A percentile compares a stretch with the other conserved stretches of the same genome.
These are phyloP conservation scores for Latheticus oryzae DNA, from an alignment of 2,888 invertebrate species.

Conservation along the genomic window DNA sequence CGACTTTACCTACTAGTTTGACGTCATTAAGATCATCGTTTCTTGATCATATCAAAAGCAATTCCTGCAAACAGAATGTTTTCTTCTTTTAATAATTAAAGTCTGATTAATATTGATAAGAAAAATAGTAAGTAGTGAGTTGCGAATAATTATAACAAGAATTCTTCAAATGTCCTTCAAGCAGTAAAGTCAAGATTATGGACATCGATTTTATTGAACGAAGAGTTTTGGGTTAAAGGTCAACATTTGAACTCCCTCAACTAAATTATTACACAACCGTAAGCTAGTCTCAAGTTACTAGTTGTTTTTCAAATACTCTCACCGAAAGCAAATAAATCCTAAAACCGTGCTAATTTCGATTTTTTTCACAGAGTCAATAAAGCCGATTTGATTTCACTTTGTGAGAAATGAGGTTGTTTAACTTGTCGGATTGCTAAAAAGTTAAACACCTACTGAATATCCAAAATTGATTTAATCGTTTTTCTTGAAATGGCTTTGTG, in stretches of 20 bases:
- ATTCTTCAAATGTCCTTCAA: slow-evolving; percentile 20
- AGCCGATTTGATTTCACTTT: too few species aligned
- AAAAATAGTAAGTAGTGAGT: slow-evolving; percentile 9
- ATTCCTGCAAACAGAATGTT: too few species aligned
- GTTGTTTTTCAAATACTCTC: too few species aligned
- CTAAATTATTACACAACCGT: slow-evolving; percentile 42
- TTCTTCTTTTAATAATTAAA: slow-evolving; percentile 11
- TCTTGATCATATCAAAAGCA: slow-evolving; percentile 4
- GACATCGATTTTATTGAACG: slow-evolving; percentile 29
- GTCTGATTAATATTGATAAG: slow-evolving; percentile 25
- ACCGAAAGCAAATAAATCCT: too few species aligned
- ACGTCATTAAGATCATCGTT: slow-evolving; percentile 28
- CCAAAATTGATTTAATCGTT: slow-evolving; percentile 21
- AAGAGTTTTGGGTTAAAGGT: slow-evolving; percentile 32
- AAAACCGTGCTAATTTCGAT: slow-evolving; percentile 15
- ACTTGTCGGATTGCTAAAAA: slow-evolving; percentile 3
- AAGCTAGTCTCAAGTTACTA: too few species aligned
- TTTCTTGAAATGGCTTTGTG: slow-evolving; percentile 18
- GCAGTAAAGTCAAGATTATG: slow-evolving; percentile 1
- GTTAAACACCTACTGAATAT: slow-evolving; percentile 18
- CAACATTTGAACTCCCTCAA: slow-evolving; percentile 38
- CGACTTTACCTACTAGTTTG: slow-evolving; percentile 35
- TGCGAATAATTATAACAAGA: slow-evolving; percentile 12
- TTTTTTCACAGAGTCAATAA: too few species aligned
- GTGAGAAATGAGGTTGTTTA: slow-evolving; percentile 13